These are phyloP conservation scores for Phaethon lepturus DNA, from an alignment of 2,113 vertebrate species.

Conservation along the genomic window DNA sequence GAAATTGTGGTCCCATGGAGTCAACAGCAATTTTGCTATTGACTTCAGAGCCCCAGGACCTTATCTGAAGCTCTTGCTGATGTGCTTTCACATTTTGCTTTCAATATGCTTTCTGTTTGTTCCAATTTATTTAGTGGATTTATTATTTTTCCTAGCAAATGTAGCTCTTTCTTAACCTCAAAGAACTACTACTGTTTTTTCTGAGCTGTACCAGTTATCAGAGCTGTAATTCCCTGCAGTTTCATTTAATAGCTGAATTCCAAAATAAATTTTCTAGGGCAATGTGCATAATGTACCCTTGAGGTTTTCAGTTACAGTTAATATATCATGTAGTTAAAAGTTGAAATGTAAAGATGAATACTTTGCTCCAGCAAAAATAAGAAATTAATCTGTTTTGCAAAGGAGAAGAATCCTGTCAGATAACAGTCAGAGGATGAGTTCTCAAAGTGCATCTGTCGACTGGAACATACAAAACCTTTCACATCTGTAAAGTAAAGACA, in stretches of 20 bases:
- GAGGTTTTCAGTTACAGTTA: neutral
- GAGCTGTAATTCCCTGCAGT: neutral
- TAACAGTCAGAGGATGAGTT: neutral
- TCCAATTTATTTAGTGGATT: neutral
- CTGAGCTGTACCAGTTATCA: neutral
- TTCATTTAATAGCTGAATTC: neutral
- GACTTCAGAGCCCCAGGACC: neutral
- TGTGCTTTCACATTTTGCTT: neutral
- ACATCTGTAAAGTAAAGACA: neutral
- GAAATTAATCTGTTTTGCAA: neutral
- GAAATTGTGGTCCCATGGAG: neutral
- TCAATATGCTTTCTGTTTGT: neutral
- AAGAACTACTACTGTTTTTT: neutral
- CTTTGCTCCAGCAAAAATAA: neutral
- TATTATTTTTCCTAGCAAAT: neutral
- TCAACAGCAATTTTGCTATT: neutral
- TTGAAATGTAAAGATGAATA: neutral
- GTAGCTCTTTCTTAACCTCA: neutral
- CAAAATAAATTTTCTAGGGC: conserved; percentile 13
- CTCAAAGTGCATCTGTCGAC: neutral
- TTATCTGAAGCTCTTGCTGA: neutral
- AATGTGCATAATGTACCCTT: neutral
- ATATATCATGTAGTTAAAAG: neutral
- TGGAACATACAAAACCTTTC: neutral
- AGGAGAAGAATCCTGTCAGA: neutral